phyloP scores from a whole-genome alignment of 92 coral and sea anemone genomes.

The Parazoanthus darwini region DNA sequence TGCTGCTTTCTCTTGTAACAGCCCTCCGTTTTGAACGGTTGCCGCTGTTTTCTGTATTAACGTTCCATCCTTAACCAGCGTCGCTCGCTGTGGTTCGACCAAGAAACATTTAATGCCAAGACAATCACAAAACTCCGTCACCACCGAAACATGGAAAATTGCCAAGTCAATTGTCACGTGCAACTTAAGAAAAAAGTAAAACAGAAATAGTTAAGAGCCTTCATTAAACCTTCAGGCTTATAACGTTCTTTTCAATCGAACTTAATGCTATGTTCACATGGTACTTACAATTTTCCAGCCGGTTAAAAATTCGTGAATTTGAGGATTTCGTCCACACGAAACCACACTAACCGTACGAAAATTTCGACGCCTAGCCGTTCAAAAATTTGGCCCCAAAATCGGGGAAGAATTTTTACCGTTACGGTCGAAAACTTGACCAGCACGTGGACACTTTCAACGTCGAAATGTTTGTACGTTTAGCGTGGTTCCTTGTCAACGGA shows the following conservation, averaged over 20 bases:
- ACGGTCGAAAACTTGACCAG: no score
- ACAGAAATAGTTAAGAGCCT: no score
- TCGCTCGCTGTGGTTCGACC: constrained; percentile 10
- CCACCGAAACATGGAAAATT: constrained; percentile 5
- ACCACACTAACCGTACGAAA: no score
- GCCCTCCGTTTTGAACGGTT: background rate
- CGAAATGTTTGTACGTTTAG: no score
- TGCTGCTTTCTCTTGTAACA: background rate
- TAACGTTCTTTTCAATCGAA: background rate
- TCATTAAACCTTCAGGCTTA: no score
- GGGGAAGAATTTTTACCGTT: no score
- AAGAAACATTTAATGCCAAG: constrained; percentile 20
- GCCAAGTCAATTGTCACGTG: constrained; percentile 8
- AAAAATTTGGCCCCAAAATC: no score
- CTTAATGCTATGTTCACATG: background rate
- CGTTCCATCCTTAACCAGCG: constrained; percentile 3
- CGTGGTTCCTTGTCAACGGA: no score
- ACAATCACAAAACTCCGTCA: constrained; percentile 10
- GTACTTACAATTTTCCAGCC: background rate
- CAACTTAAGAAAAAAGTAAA: background rate
- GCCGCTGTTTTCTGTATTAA: background rate
- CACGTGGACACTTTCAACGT: no score
- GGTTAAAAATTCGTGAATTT: no score
- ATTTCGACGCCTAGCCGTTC: no score
- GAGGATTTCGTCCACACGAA: background rate